These are phyloP conservation scores for Oncorhynchus keta DNA, from an alignment of 2,113 vertebrate genomes.

Conservation along the genomic window DNA sequence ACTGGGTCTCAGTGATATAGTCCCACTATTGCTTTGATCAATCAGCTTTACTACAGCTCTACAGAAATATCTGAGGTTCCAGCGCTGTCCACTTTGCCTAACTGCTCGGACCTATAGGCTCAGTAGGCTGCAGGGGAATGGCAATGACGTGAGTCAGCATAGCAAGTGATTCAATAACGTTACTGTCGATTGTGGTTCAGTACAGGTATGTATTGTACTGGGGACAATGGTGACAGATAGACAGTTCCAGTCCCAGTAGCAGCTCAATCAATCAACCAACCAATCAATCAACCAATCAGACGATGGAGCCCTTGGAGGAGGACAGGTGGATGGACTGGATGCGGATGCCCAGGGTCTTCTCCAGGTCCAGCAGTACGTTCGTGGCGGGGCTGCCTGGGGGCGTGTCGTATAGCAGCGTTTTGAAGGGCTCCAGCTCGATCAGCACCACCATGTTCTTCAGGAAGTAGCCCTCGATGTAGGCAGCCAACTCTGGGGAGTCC, in stretches of 20 bases:
- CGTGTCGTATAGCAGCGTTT: constrained; percentile 91
- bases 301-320: constrained; percentile 94
- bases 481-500: constrained; percentile 86
- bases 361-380: constrained; percentile 89
- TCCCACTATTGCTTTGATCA: not conserved
- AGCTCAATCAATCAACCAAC: not conserved
- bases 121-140: not conserved
- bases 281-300: constrained; percentile 70
- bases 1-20: not conserved
- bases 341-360: constrained; percentile 89
- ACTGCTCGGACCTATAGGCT: not conserved
- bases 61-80: not conserved
- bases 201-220: not conserved
- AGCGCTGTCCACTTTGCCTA: not conserved
- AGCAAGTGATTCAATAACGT: not conserved
- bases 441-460: constrained; percentile 98
- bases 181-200: not conserved
- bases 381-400: constrained; percentile 81
- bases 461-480: constrained; percentile 95
- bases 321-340: constrained; percentile 98
- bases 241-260: not conserved
- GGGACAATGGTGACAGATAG: not conserved
- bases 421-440: constrained; percentile 95
- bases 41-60: not conserved
- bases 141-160: not conserved